Conservation (phyloP, 2,888 invertebrate species). For the Drosophila suboccidentalis region DNA sequence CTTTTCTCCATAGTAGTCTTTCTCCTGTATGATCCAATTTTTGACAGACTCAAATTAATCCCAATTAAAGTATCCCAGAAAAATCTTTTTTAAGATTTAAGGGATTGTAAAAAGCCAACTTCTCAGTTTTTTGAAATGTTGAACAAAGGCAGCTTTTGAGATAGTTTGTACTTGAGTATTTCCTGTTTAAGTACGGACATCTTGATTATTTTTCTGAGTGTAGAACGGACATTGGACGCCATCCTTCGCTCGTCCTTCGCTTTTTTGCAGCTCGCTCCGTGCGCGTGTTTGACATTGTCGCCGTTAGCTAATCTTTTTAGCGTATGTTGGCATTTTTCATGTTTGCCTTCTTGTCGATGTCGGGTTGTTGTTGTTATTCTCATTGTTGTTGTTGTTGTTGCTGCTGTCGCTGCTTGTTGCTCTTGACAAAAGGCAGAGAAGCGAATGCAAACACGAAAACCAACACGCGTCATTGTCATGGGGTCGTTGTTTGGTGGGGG, state of each 20-base stretch:
- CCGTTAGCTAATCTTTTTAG: slow-evolving; percentile 82
- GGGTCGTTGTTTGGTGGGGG: slow-evolving; percentile 40
- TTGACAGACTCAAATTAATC: too few species aligned
- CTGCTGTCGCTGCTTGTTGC: slow-evolving; percentile 67
- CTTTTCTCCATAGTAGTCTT: too few species aligned
- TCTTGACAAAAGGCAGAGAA: slow-evolving; percentile 71
- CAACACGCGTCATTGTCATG: slow-evolving; percentile 66
- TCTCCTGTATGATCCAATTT: too few species aligned
- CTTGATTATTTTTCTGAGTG: too few species aligned
- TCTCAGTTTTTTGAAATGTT: too few species aligned
- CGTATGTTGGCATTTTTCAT: slow-evolving; percentile 82
- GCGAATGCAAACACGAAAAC: slow-evolving; percentile 76
- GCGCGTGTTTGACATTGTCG: slow-evolving; percentile 82
- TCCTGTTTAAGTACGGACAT: too few species aligned
- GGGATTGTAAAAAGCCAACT: too few species aligned
- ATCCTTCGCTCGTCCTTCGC: slow-evolving; percentile 36
- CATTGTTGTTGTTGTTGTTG: slow-evolving; percentile 18
- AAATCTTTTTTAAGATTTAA: too few species aligned
- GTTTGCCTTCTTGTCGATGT: slow-evolving; percentile 76
- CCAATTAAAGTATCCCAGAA: too few species aligned
- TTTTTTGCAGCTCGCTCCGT: slow-evolving; percentile 33
- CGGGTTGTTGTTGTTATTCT: slow-evolving; percentile 19
- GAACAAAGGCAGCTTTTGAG: too few species aligned
- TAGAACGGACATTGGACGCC: slow-evolving; percentile 29
- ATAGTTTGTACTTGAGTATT: too few species aligned